Conservation (phyloP, 2,888 invertebrate species). For the Chaitophorus viminalis region DNA sequence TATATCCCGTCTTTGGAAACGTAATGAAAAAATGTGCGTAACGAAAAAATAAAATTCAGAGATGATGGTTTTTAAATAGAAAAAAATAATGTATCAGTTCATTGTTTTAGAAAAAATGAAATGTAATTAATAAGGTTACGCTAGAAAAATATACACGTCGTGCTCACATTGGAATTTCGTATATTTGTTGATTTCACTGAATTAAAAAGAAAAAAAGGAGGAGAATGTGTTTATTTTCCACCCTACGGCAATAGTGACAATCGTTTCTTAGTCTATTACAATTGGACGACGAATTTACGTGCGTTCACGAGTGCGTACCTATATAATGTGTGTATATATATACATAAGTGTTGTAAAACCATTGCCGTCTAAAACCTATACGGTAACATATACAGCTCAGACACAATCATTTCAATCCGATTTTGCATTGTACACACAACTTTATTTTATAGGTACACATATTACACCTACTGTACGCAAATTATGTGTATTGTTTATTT, state of each 20-base stretch:
- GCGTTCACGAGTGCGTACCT: no score
- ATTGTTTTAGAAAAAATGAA: not conserved
- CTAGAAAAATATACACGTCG: slow-evolving; percentile 14
- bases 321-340: no score
- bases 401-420: not conserved
- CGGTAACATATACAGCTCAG: not conserved
- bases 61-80: not conserved
- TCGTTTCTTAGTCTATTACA: slow-evolving; percentile 22
- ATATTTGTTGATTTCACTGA: slow-evolving; percentile 11
- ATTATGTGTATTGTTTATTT: no score
- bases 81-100: not conserved
- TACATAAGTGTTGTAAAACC: not conserved
- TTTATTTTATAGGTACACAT: no score
- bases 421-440: not conserved
- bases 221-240: slow-evolving; percentile 14
- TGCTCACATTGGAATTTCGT: slow-evolving; percentile 4
- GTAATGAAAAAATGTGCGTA: no score
- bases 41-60: no score
- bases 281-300: not conserved
- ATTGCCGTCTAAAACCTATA: not conserved
- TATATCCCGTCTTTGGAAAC: no score
- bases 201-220: not conserved
- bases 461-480: no score
- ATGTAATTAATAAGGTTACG: no score
- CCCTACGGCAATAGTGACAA: not conserved